These are phyloP conservation scores for Chinchilla lanigera DNA, from an alignment of 2,113 vertebrate species.

Conservation along the genomic window DNA sequence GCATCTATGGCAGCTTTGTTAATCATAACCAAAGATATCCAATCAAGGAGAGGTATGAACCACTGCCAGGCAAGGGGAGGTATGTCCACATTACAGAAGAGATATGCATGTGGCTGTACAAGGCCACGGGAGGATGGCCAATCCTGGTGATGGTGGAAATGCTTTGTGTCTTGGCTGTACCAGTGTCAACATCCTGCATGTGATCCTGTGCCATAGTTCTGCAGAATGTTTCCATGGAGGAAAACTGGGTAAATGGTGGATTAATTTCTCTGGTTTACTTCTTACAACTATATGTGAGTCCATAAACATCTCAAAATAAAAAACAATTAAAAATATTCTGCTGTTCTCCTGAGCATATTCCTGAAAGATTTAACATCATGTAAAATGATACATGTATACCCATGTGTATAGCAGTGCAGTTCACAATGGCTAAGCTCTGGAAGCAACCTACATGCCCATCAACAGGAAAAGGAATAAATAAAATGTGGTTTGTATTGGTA, in stretches of 20 bases:
- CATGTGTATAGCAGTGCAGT: not conserved
- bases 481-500: not conserved
- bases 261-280: not conserved
- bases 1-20: slow-evolving; percentile 49
- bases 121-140: too few species aligned
- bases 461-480: not conserved
- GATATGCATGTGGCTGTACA: not conserved
- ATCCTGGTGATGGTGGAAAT: too few species aligned
- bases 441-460: not conserved
- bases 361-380: not conserved
- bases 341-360: not conserved
- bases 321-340: not conserved
- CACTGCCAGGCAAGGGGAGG: not conserved
- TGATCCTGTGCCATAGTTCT: not conserved
- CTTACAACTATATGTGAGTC: not conserved
- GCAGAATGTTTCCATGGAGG: not conserved
- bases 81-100: not conserved
- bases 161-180: not conserved
- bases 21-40: slow-evolving; percentile 56
- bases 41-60: not conserved
- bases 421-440: not conserved
- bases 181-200: not conserved
- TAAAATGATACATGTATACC: not conserved
- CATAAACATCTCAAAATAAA: not conserved
- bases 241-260: not conserved